Evolutionary conservation across 2,888 invertebrate species (phyloP).

Genomic region (Quadroppia sp.): DNA sequence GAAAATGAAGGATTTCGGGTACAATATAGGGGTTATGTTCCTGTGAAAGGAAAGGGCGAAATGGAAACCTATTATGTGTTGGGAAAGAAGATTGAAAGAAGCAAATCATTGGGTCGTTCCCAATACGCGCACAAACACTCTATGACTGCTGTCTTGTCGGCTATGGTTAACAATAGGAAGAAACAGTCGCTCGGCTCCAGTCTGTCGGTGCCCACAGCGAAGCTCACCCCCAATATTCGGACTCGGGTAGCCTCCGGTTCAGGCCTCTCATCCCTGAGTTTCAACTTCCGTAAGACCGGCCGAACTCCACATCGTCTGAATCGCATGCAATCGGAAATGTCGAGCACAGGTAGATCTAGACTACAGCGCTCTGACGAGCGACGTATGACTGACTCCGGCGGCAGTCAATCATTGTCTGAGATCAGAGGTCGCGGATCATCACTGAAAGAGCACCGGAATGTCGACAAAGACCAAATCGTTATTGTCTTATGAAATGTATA

Average conservation of each 20-base stretch:
- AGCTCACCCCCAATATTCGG: background rate
- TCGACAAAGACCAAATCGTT: background rate
- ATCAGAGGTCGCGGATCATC: background rate
- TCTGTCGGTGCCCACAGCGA: conserved; percentile 44
- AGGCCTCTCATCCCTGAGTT: conserved; percentile 40
- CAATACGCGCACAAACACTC: conserved; percentile 68
- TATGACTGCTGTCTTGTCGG: conserved; percentile 80
- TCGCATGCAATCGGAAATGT: conserved; percentile 47
- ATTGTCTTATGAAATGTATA: no score
- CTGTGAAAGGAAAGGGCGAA: conserved; percentile 89
- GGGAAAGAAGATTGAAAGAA: conserved; percentile 54
- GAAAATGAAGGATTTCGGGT: conserved; percentile 68
- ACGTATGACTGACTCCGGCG: conserved; percentile 45
- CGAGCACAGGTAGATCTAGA: conserved; percentile 43
- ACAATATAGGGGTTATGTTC: conserved; percentile 74
- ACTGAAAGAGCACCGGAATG: background rate
- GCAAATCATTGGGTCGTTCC: conserved; percentile 55
- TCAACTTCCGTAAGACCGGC: conserved; percentile 40
- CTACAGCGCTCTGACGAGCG: conserved; percentile 43
- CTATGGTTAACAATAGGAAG: conserved; percentile 75
- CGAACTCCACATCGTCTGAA: conserved; percentile 45
- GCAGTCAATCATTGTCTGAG: conserved; percentile 41
- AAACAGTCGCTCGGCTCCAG: conserved; percentile 57
- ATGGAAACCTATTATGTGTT: conserved; percentile 93
- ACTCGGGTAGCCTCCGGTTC: background rate